Percentiles rank a stretch among this genome's conserved stretches.
Evolutionary conservation across 2,797 vertebrate genomes (phyloP).

Genomic region (Setipinna tenuifilis): DNA sequence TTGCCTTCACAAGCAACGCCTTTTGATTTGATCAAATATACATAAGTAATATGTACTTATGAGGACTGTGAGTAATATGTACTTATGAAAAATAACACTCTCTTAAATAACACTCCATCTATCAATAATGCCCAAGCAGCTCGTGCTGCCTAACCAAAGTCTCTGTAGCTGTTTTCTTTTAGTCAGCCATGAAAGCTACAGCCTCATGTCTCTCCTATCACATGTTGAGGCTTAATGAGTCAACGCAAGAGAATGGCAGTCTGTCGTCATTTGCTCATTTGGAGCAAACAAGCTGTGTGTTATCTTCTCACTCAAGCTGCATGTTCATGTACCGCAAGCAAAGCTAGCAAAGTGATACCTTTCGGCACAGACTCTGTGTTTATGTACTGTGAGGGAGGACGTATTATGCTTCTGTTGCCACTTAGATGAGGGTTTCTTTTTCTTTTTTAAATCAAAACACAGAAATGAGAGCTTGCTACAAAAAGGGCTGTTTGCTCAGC

Average conservation of each 20-base stretch:
- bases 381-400: not conserved
- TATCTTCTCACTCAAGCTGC: not conserved
- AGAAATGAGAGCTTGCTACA: not conserved
- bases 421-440: not conserved
- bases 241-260: not conserved
- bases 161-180: not conserved
- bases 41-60: not conserved
- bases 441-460: not conserved
- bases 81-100: not conserved
- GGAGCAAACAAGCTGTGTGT: not conserved
- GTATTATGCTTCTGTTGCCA: not conserved
- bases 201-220: not conserved
- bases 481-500: not conserved
- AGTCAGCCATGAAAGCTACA: slow-evolving; percentile 10
- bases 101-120: not conserved
- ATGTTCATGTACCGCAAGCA: not conserved
- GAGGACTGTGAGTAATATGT: too few relatives aligned
- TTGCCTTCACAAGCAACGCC: too few relatives aligned
- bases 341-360: not conserved
- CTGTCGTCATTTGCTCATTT: not conserved
- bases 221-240: not conserved
- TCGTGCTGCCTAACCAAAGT: not conserved
- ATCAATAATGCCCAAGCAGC: not conserved
- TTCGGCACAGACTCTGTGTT: not conserved
- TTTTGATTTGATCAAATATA: slow-evolving; percentile 3